A percentile compares a stretch with the other conserved stretches of the same genome.
phyloP scores from a whole-genome alignment of 2,888 invertebrate species.

The Sarcophaga variegata region DNA sequence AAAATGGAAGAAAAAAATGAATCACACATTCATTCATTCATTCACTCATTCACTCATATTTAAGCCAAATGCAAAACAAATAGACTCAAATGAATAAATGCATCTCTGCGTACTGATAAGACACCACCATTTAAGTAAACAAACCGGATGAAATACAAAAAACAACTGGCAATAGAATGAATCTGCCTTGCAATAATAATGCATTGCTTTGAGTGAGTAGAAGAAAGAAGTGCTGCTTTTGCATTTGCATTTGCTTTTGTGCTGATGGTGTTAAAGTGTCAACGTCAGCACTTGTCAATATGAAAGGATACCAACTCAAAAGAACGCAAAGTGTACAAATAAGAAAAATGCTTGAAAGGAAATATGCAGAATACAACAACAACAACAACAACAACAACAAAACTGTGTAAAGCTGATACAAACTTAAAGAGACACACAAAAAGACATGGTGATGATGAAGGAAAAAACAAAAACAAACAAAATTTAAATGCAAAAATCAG shows the following conservation, averaged over 20 bases:
- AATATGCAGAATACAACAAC: conserved; percentile 24
- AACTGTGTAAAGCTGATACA: conserved; percentile 1
- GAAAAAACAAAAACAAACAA: conserved; percentile 35
- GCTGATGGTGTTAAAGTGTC: conserved; percentile 69
- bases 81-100: conserved; percentile 67
- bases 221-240: no score
- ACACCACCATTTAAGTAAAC: conserved; percentile 65
- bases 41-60: neutral
- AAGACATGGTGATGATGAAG: conserved; percentile 43
- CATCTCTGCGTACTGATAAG: conserved; percentile 69
- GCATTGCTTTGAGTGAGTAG: no score
- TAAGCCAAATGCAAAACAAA: conserved; percentile 59
- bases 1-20: conserved; percentile 5
- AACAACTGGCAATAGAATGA: no score
- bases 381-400: conserved; percentile 11
- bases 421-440: conserved; percentile 55
- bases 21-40: conserved; percentile 29
- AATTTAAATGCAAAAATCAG: conserved; percentile 72
- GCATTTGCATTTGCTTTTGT: neutral
- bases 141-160: conserved; percentile 20
- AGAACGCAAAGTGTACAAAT: conserved; percentile 58
- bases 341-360: conserved; percentile 29
- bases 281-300: conserved; percentile 71
- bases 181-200: no score
- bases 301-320: conserved; percentile 60